phyloP scores from a whole-genome alignment of 2,888 invertebrate genomes.

The Lottia gigantea region DNA sequence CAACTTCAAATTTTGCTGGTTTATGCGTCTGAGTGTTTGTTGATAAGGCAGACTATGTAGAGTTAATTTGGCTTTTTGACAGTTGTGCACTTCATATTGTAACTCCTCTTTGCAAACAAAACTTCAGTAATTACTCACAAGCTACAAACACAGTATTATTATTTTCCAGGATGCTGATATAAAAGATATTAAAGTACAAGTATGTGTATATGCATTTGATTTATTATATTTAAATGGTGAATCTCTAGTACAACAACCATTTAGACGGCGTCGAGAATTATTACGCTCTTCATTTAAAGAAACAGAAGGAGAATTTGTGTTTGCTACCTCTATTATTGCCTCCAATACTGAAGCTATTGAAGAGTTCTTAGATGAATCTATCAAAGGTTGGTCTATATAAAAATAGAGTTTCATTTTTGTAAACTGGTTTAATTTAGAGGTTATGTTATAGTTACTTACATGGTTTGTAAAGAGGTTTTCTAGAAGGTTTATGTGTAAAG shows the following conservation, averaged over 20 bases:
- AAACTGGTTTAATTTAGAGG: neutral
- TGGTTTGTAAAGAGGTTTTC: too few relatives aligned
- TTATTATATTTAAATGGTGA: slow-evolving; percentile 90
- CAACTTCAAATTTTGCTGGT: too few relatives aligned
- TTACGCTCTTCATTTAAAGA: slow-evolving; percentile 73
- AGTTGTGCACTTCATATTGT: too few relatives aligned
- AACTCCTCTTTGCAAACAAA: too few relatives aligned
- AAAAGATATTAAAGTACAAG: slow-evolving; percentile 84
- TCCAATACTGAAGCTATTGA: slow-evolving; percentile 90
- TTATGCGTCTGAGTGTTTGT: too few relatives aligned
- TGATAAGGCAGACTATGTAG: too few relatives aligned
- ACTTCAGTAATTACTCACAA: too few relatives aligned
- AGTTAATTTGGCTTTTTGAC: too few relatives aligned
- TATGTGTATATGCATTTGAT: slow-evolving; percentile 97
- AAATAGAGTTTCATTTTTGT: neutral
- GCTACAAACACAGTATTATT: neutral
- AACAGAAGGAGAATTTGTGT: slow-evolving; percentile 83
- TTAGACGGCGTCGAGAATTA: slow-evolving; percentile 79
- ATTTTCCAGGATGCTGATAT: slow-evolving; percentile 77
- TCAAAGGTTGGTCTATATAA: slow-evolving; percentile 76
- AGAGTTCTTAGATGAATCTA: slow-evolving; percentile 91
- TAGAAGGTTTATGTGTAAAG: too few relatives aligned
- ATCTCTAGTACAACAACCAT: slow-evolving; percentile 82
- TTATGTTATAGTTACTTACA: too few relatives aligned
- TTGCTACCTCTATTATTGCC: slow-evolving; percentile 87